Percentiles rank a stretch among this genome's conserved stretches.
phyloP scores from a whole-genome alignment of 2,113 vertebrate genomes.

The Gymnocephalus cernua region DNA sequence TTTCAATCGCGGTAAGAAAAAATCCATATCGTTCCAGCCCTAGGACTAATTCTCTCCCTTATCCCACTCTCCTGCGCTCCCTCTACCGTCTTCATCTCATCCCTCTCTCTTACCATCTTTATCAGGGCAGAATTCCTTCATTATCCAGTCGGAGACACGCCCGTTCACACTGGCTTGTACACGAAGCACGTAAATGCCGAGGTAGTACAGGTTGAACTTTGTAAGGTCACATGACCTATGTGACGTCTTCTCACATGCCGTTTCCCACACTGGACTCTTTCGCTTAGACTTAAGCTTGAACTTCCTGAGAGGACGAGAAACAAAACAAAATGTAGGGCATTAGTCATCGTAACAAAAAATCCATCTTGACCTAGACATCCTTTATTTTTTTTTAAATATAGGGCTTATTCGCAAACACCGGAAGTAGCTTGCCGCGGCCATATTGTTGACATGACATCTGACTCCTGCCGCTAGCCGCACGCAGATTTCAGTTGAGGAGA shows the following conservation, averaged over 20 bases:
- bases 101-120: slow-evolving; percentile 70
- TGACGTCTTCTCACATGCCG: not conserved
- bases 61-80: not conserved
- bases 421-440: too few relatives aligned
- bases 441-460: too few relatives aligned
- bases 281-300: not conserved
- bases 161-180: slow-evolving; percentile 47
- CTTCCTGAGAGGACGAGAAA: slow-evolving; percentile 26
- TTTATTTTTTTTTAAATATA: too few relatives aligned
- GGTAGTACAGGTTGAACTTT: slow-evolving; percentile 22
- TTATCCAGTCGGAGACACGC: slow-evolving; percentile 58
- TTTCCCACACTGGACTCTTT: slow-evolving; percentile 4
- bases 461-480: too few relatives aligned
- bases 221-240: slow-evolving; percentile 72
- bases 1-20: too few relatives aligned
- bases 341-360: not conserved
- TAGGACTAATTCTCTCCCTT: not conserved
- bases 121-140: slow-evolving; percentile 72
- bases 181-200: slow-evolving; percentile 56
- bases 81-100: not conserved
- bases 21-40: too few relatives aligned
- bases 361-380: not conserved
- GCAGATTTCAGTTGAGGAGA: too few relatives aligned
- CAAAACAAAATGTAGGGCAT: not conserved
- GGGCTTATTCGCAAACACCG: too few relatives aligned